These are phyloP conservation scores for Masnerella sp. DNA, from an alignment of 2,888 invertebrate species.

Conservation along the genomic window DNA sequence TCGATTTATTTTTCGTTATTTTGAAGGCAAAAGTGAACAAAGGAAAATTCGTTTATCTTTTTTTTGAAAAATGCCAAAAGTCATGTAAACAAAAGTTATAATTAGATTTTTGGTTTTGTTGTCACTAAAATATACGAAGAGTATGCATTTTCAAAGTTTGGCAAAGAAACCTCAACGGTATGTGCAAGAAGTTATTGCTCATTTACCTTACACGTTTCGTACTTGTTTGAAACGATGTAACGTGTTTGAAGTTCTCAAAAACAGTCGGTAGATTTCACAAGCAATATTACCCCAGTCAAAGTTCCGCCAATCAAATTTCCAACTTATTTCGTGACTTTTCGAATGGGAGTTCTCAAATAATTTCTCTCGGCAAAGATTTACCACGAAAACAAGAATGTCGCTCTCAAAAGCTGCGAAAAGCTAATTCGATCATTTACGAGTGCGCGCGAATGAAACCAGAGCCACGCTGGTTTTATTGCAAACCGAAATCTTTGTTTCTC, in stretches of 20 bases:
- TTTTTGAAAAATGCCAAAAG: too few species aligned
- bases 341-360: constrained; percentile 23
- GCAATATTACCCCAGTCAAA: constrained; percentile 1
- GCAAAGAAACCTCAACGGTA: background rate
- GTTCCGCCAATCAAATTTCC: constrained; percentile 30
- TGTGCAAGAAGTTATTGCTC: constrained; percentile 3
- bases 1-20: too few species aligned
- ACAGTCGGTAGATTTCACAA: constrained; percentile 18
- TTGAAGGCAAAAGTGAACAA: too few species aligned
- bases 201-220: constrained; percentile 13
- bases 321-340: constrained; percentile 36
- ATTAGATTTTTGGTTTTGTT: too few species aligned
- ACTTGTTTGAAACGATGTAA: constrained; percentile 17
- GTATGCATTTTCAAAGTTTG: background rate
- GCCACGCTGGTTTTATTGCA: constrained; percentile 17
- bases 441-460: constrained; percentile 24
- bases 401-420: constrained; percentile 26
- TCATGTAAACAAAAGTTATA: too few species aligned
- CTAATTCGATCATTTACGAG: constrained; percentile 25
- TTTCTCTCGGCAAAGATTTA: constrained; percentile 27
- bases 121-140: too few species aligned
- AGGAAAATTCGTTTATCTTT: too few species aligned
- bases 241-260: constrained; percentile 3
- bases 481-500: constrained; percentile 23
- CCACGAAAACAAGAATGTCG: constrained; percentile 14